Percentiles rank a stretch among this genome's conserved stretches.
phyloP scores from a whole-genome alignment of 2,113 vertebrate genomes.

The Calidris pugnax region DNA sequence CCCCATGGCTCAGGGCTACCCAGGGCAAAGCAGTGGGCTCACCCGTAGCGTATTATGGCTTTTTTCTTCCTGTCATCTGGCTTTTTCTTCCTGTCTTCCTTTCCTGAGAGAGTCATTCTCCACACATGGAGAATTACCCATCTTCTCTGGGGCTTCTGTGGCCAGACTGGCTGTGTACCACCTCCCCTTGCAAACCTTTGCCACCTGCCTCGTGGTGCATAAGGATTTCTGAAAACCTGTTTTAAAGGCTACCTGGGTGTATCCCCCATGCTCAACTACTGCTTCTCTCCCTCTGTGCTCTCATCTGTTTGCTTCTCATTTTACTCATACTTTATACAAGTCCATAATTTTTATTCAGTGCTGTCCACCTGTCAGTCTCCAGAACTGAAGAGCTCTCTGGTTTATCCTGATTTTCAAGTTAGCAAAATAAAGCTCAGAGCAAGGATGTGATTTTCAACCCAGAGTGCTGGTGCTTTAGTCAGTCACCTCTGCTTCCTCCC shows the following conservation, averaged over 20 bases:
- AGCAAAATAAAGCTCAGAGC: background rate
- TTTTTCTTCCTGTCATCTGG: background rate
- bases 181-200: background rate
- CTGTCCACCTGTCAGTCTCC: background rate
- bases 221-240: background rate
- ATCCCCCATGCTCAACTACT: background rate
- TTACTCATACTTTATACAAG: background rate
- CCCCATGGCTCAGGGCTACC: fast-evolving
- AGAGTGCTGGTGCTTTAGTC: background rate
- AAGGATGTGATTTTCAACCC: background rate
- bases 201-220: background rate
- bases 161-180: background rate
- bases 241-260: background rate
- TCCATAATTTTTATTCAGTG: background rate
- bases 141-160: background rate
- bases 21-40: background rate
- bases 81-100: background rate
- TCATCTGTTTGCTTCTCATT: background rate
- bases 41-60: background rate
- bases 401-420: background rate
- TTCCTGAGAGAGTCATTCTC: background rate
- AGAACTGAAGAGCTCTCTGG: background rate
- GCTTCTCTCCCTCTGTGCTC: background rate
- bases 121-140: background rate
- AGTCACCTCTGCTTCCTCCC: background rate